Conservation (phyloP, 2,888 invertebrate species). For the Rhamnusium bicolor region DNA sequence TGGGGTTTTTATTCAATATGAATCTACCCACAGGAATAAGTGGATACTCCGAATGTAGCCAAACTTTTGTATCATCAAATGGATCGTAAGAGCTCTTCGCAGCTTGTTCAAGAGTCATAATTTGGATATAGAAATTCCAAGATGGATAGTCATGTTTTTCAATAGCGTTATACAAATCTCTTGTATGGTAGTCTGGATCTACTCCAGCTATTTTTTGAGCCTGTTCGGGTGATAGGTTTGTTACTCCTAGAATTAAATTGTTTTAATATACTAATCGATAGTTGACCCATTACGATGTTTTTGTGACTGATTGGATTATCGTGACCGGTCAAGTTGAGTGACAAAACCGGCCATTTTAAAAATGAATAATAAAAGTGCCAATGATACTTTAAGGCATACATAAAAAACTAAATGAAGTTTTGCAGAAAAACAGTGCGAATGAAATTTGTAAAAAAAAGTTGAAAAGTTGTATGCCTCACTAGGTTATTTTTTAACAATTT, state of each 20-base stretch:
- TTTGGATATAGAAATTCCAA: slow-evolving; percentile 89
- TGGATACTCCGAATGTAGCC: slow-evolving; percentile 92
- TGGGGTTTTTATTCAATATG: slow-evolving; percentile 89
- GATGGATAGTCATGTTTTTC: slow-evolving; percentile 81
- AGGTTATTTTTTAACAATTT: too few species aligned
- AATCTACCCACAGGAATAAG: slow-evolving; percentile 91
- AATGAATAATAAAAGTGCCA: too few species aligned
- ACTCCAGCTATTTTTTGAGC: slow-evolving; percentile 81
- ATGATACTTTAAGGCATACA: too few species aligned
- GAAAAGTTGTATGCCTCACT: too few species aligned
- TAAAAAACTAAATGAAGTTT: too few species aligned
- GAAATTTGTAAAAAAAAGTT: too few species aligned
- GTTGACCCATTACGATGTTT: too few species aligned
- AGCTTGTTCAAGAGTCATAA: slow-evolving; percentile 91
- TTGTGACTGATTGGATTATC: too few species aligned
- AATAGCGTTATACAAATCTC: slow-evolving; percentile 94
- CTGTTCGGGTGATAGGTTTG: slow-evolving; percentile 77
- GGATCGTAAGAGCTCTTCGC: slow-evolving; percentile 88
- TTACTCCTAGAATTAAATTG: neutral
- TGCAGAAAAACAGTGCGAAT: too few species aligned
- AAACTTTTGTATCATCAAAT: slow-evolving; percentile 94
- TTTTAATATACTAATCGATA: too few species aligned
- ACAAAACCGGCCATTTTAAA: too few species aligned
- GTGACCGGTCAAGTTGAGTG: too few species aligned
- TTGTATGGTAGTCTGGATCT: slow-evolving; percentile 91